Conservation (phyloP, 2,888 invertebrate species). For the Melinaea menophilus region DNA sequence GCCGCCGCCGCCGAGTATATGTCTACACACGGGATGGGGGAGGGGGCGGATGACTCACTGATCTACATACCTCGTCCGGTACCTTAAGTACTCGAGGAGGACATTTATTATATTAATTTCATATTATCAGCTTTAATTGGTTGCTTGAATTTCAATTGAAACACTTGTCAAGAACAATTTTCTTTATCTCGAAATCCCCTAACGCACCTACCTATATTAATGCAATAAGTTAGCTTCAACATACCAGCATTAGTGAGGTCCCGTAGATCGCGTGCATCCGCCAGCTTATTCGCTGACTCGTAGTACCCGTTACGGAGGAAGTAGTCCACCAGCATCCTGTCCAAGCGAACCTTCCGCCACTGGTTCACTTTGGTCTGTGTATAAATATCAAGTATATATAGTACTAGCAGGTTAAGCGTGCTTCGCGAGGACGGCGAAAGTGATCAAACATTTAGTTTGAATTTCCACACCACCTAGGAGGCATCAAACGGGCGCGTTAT, state of each 20-base stretch:
- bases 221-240: slow-evolving; percentile 24
- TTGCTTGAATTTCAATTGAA: too few species aligned
- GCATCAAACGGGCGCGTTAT: too few species aligned
- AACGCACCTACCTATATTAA: too few species aligned
- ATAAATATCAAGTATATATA: neutral
- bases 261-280: slow-evolving; percentile 86
- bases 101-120: too few species aligned
- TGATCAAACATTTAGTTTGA: too few species aligned
- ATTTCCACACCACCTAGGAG: too few species aligned
- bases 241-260: slow-evolving; percentile 94
- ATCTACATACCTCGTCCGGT: too few species aligned
- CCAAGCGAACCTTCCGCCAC: slow-evolving; percentile 92
- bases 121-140: too few species aligned
- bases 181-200: neutral
- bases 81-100: too few species aligned
- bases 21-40: slow-evolving; percentile 69
- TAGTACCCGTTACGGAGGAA: slow-evolving; percentile 97
- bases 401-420: too few species aligned
- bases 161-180: neutral
- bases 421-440: too few species aligned
- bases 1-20: slow-evolving; percentile 89
- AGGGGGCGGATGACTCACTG: too few species aligned
- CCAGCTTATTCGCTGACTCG: slow-evolving; percentile 92
- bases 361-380: slow-evolving; percentile 80
- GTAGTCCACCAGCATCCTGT: slow-evolving; percentile 98